Evolutionary conservation across 2,888 invertebrate genomes (phyloP), one percentile per base, ranked within the genome.

Genomic region (Nephrotoma flavescens): DNA sequence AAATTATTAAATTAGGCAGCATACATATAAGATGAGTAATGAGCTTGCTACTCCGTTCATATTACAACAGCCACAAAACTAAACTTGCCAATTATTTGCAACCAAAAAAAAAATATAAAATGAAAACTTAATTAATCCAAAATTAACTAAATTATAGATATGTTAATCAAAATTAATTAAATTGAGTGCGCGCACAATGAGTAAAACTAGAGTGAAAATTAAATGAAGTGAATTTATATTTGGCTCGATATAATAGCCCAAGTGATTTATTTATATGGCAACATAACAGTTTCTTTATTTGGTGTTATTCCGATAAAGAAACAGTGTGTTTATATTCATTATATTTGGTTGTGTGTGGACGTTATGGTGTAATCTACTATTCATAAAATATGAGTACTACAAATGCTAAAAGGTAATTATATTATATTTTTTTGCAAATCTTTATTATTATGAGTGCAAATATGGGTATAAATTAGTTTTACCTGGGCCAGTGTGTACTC

Each of bases 321-420:
- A 31, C 31, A 31, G 31, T 2, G 31, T 31, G 31, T 31, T 31
- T 31, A 31, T 31, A 31, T 31, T 31, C 71, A 71, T 71, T 71
- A 31, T 52, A 44, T 44, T 15, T 52, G n/a, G n/a, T 52, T 15
- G n/a, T 52, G 52, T 44, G 44, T 44, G 44, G 31, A 9, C 44
- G 6, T 52, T 52, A 52, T 44, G 7, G 44, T 15, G 6, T 52
- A 52, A n/a, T 4, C 0, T 83, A 41, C 83, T 41, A 11, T 83
- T 83, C 41, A n/a, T 83, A 41, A 84, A 84, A 84, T 42, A 84
- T 84, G 84, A 84, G 42, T 84, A 84, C 41, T 42, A 84, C 84
- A 84, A 84, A 84, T 84, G 84, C 84, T 15, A 84, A 84, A 84
- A 84, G 84, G 84, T 84, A 84, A 84, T 84, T 42, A 84, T n/a